Percentiles rank a stretch among this genome's conserved stretches.
These are phyloP conservation scores for Scelioninae gen. 2 DNA, from an alignment of 2,888 invertebrate species.

Conservation along the genomic window DNA sequence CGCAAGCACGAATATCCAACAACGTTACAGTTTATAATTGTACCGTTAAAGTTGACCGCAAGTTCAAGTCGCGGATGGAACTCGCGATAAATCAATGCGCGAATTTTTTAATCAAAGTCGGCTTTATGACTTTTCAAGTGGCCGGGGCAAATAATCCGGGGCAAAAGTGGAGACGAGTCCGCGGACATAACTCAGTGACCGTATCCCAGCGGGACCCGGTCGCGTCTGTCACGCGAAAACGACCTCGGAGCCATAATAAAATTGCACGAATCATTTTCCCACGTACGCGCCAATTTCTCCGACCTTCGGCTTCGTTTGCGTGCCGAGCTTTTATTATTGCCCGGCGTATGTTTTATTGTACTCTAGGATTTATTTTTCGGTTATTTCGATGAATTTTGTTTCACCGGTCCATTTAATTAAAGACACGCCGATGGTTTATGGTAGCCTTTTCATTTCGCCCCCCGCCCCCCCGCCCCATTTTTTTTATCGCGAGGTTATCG, in stretches of 20 bases:
- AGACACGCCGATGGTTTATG: slow-evolving; percentile 21
- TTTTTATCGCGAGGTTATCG: slow-evolving; percentile 26
- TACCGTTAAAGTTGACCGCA: no score
- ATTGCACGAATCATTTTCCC: not conserved
- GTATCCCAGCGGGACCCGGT: not conserved
- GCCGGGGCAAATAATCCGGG: not conserved
- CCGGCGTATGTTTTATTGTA: slow-evolving; percentile 11
- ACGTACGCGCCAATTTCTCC: not conserved
- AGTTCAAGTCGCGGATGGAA: no score
- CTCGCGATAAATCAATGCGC: no score
- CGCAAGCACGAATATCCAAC: no score
- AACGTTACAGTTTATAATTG: no score
- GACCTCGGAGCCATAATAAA: not conserved
- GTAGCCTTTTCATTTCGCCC: no score
- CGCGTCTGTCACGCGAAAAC: not conserved
- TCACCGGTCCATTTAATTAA: slow-evolving; percentile 16
- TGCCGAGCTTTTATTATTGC: slow-evolving; percentile 5
- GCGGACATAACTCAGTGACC: not conserved
- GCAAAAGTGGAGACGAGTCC: not conserved
- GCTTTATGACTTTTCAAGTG: not conserved
- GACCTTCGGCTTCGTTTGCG: not conserved
- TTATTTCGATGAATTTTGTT: slow-evolving; percentile 23
- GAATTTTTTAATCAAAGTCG: slow-evolving; percentile 1
- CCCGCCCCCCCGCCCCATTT: no score
- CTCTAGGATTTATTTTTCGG: slow-evolving; percentile 15